Evolutionary conservation across 1,140 invertebrate genomes (phyloP).

Genomic region (Sycophila sp.): DNA sequence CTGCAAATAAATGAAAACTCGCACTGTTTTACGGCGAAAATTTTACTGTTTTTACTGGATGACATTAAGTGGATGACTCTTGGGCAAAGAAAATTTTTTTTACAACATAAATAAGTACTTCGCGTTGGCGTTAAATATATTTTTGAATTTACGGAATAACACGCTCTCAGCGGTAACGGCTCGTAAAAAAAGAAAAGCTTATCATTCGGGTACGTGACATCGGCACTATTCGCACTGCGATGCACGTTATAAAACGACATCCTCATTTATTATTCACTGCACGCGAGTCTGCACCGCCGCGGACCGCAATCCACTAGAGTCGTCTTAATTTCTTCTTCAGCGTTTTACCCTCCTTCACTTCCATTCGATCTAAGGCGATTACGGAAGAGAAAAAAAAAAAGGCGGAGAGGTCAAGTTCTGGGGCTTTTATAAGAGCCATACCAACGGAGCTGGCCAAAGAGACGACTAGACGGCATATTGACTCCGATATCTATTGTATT

Average conservation of each 20-base stretch:
- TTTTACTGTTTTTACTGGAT: too few relatives aligned
- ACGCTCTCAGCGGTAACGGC: too few relatives aligned
- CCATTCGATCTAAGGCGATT: conserved; percentile 51
- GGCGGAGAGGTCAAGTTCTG: conserved; percentile 8
- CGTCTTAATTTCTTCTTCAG: conserved; percentile 23
- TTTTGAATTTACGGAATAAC: too few relatives aligned
- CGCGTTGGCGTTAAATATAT: too few relatives aligned
- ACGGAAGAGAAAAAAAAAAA: conserved; percentile 18
- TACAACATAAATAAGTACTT: too few relatives aligned
- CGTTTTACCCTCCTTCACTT: not conserved
- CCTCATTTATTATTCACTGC: conserved; percentile 17
- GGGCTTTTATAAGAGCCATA: conserved; percentile 26
- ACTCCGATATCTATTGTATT: too few relatives aligned
- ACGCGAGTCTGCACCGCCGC: conserved; percentile 31
- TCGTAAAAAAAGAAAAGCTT: not conserved
- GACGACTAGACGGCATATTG: too few relatives aligned
- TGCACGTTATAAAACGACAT: too few relatives aligned
- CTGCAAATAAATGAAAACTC: too few relatives aligned
- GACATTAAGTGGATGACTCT: too few relatives aligned
- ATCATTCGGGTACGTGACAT: not conserved
- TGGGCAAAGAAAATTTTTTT: too few relatives aligned
- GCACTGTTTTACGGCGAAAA: too few relatives aligned
- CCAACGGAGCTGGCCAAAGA: not conserved
- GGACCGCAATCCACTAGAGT: conserved; percentile 40
- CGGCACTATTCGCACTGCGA: not conserved